These are phyloP conservation scores for Julus scandinavius DNA, from an alignment of 2,888 invertebrate species.

Conservation along the genomic window DNA sequence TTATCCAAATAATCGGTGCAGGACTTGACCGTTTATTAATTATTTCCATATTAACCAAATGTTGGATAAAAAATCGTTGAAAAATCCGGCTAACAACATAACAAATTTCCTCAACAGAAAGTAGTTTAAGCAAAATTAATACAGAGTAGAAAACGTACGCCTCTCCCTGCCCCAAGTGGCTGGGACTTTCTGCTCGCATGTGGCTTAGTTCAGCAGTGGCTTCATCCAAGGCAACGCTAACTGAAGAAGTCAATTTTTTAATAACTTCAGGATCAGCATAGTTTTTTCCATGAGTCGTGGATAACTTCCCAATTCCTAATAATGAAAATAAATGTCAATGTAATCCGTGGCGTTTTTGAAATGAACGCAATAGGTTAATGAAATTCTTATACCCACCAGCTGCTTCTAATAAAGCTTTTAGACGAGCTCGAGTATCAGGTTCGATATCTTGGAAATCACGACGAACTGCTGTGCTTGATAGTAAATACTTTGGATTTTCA, in stretches of 20 bases:
- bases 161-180: slow-evolving; percentile 70
- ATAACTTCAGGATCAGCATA: slow-evolving; percentile 90
- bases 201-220: slow-evolving; percentile 95
- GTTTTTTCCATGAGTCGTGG: slow-evolving; percentile 72
- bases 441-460: slow-evolving; percentile 65
- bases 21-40: not conserved
- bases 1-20: not conserved
- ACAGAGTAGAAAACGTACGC: slow-evolving; percentile 57
- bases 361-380: not conserved
- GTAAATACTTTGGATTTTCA: slow-evolving; percentile 74
- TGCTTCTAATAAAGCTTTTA: slow-evolving; percentile 93
- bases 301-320: slow-evolving; percentile 82
- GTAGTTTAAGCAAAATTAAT: not conserved
- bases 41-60: not conserved
- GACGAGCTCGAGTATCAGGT: slow-evolving; percentile 87
- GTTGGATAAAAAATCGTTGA: no score
- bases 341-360: not conserved
- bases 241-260: slow-evolving; percentile 85
- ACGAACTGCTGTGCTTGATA: slow-evolving; percentile 69
- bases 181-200: slow-evolving; percentile 91
- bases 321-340: slow-evolving; percentile 37
- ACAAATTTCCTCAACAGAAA: not conserved
- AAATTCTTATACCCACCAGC: slow-evolving; percentile 72
- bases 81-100: no score
- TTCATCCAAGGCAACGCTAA: slow-evolving; percentile 94